Conservation (phyloP, 2,797 vertebrate species). For the Pygocentrus nattereri region DNA sequence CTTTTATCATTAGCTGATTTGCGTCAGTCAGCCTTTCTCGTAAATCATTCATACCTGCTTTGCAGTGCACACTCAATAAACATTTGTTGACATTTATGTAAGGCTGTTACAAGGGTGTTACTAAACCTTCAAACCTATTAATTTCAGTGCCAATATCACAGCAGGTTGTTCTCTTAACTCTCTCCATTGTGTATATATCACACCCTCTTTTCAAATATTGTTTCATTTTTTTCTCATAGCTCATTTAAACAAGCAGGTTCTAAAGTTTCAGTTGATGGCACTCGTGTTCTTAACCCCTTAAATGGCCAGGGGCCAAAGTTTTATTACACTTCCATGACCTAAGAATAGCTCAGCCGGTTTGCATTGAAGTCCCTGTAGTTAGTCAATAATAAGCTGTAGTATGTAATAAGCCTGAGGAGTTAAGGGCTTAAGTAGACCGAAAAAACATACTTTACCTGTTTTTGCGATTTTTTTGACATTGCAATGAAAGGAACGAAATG, state of each 20-base stretch:
- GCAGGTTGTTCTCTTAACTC: background rate
- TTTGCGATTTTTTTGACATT: no score
- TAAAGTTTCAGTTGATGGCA: no score
- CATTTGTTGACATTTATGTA: background rate
- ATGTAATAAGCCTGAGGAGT: no score
- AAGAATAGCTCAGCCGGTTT: no score
- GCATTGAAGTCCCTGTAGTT: no score
- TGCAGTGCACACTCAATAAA: background rate
- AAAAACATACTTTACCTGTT: no score
- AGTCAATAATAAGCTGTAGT: no score
- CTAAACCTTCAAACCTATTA: background rate
- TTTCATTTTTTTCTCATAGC: background rate
- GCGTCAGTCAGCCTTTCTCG: background rate
- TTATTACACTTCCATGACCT: no score
- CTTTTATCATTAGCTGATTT: slow-evolving; percentile 27
- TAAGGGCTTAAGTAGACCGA: no score
- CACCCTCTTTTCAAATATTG: background rate
- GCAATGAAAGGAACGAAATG: no score
- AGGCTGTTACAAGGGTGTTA: background rate
- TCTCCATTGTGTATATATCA: background rate
- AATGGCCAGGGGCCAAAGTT: no score
- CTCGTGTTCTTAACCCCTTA: no score
- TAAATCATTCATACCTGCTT: slow-evolving; percentile 24
- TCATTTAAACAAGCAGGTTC: background rate
- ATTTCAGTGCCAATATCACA: background rate